Evolutionary conservation across 2,797 vertebrate species (phyloP).

Genomic region (Megalops cyprinoides): DNA sequence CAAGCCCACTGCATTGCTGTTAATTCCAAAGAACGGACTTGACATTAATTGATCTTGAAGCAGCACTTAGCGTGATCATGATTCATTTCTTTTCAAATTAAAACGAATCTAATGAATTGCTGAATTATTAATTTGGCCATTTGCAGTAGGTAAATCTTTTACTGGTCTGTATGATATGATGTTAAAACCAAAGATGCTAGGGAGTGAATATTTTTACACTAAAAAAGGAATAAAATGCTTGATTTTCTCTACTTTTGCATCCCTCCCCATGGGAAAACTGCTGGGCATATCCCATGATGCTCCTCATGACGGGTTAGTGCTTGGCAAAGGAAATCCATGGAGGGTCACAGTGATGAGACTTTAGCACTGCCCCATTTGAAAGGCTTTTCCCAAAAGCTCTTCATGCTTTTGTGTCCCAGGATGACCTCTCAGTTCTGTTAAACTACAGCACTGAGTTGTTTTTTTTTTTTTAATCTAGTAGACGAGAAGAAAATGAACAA

Average conservation of each 20-base stretch:
- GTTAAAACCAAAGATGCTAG: not conserved
- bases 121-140: conserved; percentile 52
- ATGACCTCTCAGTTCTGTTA: not conserved
- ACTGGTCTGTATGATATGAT: not conserved
- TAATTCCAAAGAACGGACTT: conserved; percentile 48
- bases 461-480: no score
- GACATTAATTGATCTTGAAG: conserved; percentile 57
- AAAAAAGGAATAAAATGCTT: not conserved
- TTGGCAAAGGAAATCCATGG: not conserved
- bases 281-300: not conserved
- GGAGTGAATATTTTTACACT: not conserved
- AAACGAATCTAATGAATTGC: conserved; percentile 50
- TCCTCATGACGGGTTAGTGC: not conserved
- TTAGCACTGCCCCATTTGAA: not conserved
- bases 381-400: not conserved
- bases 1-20: conserved; percentile 29
- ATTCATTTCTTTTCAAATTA: conserved; percentile 37
- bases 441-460: not conserved
- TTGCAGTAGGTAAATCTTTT: conserved; percentile 26
- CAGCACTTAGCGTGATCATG: conserved; percentile 40
- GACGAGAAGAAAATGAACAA: not conserved
- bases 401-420: conserved; percentile 3
- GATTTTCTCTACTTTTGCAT: not conserved
- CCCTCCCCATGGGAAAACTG: not conserved
- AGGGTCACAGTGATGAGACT: not conserved